Conservation (phyloP, 2,113 vertebrate species). For the Sakesphorus luctuosus region DNA sequence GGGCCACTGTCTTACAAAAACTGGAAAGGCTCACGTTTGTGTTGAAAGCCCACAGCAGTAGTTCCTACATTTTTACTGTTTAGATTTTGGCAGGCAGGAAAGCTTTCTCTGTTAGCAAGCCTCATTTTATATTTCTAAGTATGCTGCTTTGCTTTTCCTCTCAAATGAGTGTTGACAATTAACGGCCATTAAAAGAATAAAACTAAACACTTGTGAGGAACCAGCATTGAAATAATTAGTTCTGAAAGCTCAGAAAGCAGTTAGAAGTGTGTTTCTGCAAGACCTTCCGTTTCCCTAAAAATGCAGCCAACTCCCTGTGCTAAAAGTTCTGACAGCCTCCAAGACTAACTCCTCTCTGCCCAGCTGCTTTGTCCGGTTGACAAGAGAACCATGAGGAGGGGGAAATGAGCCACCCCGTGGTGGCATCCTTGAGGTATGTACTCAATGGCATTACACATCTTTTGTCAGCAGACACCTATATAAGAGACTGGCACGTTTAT, state of each 20-base stretch:
- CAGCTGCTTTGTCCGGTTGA: neutral
- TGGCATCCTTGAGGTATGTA: neutral
- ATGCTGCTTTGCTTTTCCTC: neutral
- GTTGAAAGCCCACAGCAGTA: neutral
- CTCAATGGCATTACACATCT: neutral
- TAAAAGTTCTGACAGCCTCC: neutral
- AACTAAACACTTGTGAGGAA: neutral
- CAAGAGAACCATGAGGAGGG: neutral
- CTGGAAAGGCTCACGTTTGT: neutral
- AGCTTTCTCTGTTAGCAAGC: neutral
- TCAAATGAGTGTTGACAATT: neutral
- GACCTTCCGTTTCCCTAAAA: neutral
- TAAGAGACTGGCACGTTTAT: accelerated
- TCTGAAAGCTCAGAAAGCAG: neutral
- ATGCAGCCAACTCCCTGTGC: neutral
- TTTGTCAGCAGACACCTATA: neutral
- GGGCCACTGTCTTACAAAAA: neutral
- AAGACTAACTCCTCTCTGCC: neutral
- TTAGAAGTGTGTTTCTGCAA: neutral
- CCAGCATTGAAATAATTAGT: neutral
- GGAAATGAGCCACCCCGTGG: neutral
- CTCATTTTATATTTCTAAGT: neutral
- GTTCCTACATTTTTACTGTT: neutral
- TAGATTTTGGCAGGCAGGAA: neutral
- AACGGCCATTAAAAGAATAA: neutral